Evolutionary conservation across 2,797 vertebrate species (phyloP).

Genomic region (Sphenodon punctatus): DNA sequence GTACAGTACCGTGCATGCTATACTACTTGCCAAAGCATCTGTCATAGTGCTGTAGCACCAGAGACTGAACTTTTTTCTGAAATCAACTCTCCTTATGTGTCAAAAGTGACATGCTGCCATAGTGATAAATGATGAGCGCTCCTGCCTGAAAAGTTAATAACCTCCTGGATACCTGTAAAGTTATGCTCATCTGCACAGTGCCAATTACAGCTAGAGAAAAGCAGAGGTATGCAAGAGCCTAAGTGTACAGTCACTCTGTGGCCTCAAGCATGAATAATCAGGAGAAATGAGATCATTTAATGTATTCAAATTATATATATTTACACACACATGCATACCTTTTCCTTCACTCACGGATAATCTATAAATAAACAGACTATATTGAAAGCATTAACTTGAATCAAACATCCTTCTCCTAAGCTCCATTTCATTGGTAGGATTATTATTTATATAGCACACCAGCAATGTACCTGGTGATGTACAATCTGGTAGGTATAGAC

Average conservation of each 20-base stretch:
- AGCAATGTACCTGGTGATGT: too few relatives aligned
- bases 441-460: too few relatives aligned
- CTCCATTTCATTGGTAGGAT: neutral
- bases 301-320: neutral
- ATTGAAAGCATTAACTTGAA: neutral
- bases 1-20: neutral
- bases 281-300: neutral
- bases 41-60: neutral
- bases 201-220: constrained; percentile 22
- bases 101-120: constrained; percentile 17
- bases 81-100: neutral
- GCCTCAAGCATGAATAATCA: constrained; percentile 19
- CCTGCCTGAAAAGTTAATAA: constrained; percentile 28
- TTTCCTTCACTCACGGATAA: neutral
- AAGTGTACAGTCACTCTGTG: neutral
- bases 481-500: too few relatives aligned
- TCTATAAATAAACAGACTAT: neutral
- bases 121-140: neutral
- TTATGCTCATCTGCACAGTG: neutral
- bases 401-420: neutral
- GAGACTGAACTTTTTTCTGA: constrained; percentile 15
- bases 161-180: neutral
- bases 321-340: too few relatives aligned
- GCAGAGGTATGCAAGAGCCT: neutral
- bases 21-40: neutral